Evolutionary conservation across 2,888 invertebrate species (phyloP), one percentile per base, ranked within the genome.

Genomic region (Drosophila ochracea): DNA sequence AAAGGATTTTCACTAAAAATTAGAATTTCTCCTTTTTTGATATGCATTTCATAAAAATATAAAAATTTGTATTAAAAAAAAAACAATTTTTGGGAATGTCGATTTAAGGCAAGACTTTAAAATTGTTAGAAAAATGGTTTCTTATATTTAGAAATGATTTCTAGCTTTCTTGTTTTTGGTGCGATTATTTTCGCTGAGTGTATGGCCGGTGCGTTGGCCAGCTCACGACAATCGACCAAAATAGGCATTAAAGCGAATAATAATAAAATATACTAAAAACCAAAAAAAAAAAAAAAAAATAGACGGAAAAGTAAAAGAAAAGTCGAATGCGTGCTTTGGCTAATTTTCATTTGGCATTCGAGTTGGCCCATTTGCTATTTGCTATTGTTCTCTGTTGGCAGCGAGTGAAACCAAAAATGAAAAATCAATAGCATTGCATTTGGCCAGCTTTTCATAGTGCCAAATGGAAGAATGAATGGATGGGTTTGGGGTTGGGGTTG

Each of bases 341-440:
- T 85, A 88, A 90, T 83, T 83, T 83, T 83, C 82, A 67, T 76
- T 83, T 73, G 68, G 72, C 73, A 71, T 78, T 75, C 82, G 71
- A 25, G 72, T 60, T 75, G 58, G 52, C 66, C 67, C 58, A 43
- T 47, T 47, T 47, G 25, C 25, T 47, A 47, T 47, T 47, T 16
- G 47, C 21, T 2, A 25, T 74, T 73, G 73, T 41, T 33, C 35
- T 54, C 52, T 62, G 80, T 80, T 84, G 73, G 75, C 78, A 75
- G 75, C 72, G 77, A 83, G 76, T 89, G 66, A 77, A 83, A 79
- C 65, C 63, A 66, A 89, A 82, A 82, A 79, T 81, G 87, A 83
- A 88, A 89, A 88, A 88, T 88, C 88, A 88, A 88, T 88, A 88
- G 75, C 74, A 84, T 81, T 88, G 88, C 88, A 89, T 84, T 91